Evolutionary conservation across 2,113 vertebrate species (phyloP).

Genomic region (Tursiops truncatus): DNA sequence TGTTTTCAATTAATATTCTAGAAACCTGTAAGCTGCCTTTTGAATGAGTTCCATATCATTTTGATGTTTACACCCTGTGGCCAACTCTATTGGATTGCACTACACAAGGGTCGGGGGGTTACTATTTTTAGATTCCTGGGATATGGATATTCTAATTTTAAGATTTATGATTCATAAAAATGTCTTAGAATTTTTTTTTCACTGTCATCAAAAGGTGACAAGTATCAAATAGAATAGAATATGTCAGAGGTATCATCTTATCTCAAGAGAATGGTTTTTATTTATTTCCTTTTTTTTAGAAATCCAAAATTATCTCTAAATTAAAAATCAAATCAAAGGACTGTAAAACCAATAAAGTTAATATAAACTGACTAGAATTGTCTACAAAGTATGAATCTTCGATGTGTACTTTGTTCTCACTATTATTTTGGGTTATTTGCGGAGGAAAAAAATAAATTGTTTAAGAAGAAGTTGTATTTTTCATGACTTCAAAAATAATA

Average conservation of each 20-base stretch:
- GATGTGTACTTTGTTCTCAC: background rate
- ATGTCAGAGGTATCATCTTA: background rate
- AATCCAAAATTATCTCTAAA: background rate
- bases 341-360: background rate
- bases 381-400: background rate
- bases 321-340: background rate
- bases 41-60: background rate
- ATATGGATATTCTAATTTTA: background rate
- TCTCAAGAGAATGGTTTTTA: background rate
- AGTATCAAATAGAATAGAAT: background rate
- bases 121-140: background rate
- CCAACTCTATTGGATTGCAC: background rate
- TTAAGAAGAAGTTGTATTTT: conserved; percentile 2
- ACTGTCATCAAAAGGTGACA: background rate
- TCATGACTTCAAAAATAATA: background rate
- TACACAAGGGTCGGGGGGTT: background rate
- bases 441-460: background rate
- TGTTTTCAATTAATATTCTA: background rate
- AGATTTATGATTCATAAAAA: background rate
- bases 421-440: background rate
- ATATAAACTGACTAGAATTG: background rate
- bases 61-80: background rate
- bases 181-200: background rate
- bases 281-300: background rate
- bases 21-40: background rate